Conservation (phyloP, 1,140 invertebrate genomes). For the Apis dorsata region DNA sequence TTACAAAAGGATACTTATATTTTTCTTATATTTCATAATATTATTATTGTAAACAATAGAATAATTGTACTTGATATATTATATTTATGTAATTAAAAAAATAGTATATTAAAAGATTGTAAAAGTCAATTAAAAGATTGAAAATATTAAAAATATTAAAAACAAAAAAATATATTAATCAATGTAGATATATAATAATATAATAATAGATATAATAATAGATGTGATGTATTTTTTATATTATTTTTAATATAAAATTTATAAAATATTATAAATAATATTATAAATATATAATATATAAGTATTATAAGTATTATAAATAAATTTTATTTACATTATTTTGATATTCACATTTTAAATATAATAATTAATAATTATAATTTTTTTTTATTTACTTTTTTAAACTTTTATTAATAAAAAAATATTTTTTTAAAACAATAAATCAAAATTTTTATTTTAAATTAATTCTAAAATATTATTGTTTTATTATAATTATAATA, state of each 20-base stretch:
- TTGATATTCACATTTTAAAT: background rate
- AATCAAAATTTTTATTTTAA: background rate
- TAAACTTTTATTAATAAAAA: background rate
- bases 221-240: no score
- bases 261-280: no score
- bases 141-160: background rate
- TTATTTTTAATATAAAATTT: no score
- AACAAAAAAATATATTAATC: background rate
- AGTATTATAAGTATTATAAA: no score
- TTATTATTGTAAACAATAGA: background rate
- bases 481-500: background rate
- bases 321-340: no score
- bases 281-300: no score
- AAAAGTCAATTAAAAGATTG: background rate
- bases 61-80: background rate
- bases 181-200: no score
- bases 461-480: background rate
- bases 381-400: background rate
- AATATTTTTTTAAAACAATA: background rate
- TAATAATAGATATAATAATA: no score
- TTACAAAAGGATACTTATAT: background rate
- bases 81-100: background rate
- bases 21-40: background rate
- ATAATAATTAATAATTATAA: background rate
- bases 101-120: background rate